These are phyloP conservation scores for Lochmaea capreae DNA, from an alignment of 2,888 invertebrate species.

Conservation along the genomic window DNA sequence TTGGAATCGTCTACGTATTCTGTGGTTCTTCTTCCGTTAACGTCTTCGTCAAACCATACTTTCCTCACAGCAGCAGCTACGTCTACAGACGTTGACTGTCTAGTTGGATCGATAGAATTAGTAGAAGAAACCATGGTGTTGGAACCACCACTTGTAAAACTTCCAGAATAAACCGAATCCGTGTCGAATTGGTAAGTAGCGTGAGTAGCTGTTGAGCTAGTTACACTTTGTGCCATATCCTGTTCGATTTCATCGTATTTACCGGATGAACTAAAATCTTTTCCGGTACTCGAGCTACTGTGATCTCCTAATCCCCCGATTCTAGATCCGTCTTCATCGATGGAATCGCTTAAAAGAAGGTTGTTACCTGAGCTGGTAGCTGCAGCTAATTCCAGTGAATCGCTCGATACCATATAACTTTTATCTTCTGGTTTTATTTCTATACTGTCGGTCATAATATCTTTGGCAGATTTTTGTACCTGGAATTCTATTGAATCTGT, in stretches of 20 bases:
- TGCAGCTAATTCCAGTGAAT: constrained; percentile 66
- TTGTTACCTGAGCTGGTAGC: constrained; percentile 56
- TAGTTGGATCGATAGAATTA: constrained; percentile 75
- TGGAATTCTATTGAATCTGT: constrained; percentile 70
- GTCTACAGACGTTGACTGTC: constrained; percentile 66
- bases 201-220: constrained; percentile 83
- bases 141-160: constrained; percentile 85
- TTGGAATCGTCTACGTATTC: constrained; percentile 61
- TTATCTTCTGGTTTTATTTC: constrained; percentile 64
- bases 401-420: constrained; percentile 66
- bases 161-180: constrained; percentile 87
- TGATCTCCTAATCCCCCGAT: constrained; percentile 61
- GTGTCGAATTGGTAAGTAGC: constrained; percentile 87
- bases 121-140: constrained; percentile 86
- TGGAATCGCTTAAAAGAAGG: constrained; percentile 64
- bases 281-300: constrained; percentile 67
- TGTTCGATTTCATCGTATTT: constrained; percentile 60
- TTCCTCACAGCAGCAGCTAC: constrained; percentile 63
- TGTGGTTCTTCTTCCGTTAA: constrained; percentile 55
- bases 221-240: constrained; percentile 72
- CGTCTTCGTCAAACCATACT: constrained; percentile 67
- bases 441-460: constrained; percentile 70
- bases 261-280: constrained; percentile 65
- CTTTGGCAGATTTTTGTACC: constrained; percentile 59
- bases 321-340: constrained; percentile 65